Base-by-base conservation (phyloP, 2,113 vertebrate genomes). In the Genyomyrus donnyi region DNA sequence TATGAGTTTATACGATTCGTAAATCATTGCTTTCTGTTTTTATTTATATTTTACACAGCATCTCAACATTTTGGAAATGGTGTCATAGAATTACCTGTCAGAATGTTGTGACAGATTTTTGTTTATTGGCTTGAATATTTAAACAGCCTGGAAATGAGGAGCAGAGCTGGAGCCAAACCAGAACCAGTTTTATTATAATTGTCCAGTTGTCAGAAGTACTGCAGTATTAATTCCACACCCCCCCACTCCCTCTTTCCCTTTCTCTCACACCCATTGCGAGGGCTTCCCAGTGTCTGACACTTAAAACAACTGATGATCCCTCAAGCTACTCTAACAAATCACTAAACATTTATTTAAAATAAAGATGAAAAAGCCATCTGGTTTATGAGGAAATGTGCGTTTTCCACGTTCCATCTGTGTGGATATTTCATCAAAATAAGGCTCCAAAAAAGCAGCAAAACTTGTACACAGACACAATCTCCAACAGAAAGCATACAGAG, bases 201-300 rank as follows among this genome's bases (percentile, higher is more conserved):
- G 52, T 52, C 91, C 91, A 93, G 93, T 91, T 93, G 91, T 83
- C 53, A 87, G 86, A 90, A 91, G 77, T 88, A 89, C 87, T 89
- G 19, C 84, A 87, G 56, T 89, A 31, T 70, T 83, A 49, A 56
- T 35, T 89, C 90, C 84, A 52, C 4, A 80, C 46, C 66, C 62
- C 84, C 45, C 15, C 21, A 11, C 21, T 27, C 11, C 19, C n/a
- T 10, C 13, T 5, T 1, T 52, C 21, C n/a, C 42, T 85, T 49
- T 17, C 24, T n/a, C 9, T 15, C 4, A 27, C 85, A 87, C 46
- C 52, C 10, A 46, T 8, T 48, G 39, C 10, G 8, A 46, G 80
- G 21, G 21, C 21, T 48, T 85, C 21, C 80, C 80, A 46, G n/a
- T 85, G 45, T 46, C 42, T 42, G 19, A 8, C 80, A 45, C 45